These are phyloP conservation scores for Scaptomyza montana DNA, from an alignment of 1,140 invertebrate species.

Conservation along the genomic window DNA sequence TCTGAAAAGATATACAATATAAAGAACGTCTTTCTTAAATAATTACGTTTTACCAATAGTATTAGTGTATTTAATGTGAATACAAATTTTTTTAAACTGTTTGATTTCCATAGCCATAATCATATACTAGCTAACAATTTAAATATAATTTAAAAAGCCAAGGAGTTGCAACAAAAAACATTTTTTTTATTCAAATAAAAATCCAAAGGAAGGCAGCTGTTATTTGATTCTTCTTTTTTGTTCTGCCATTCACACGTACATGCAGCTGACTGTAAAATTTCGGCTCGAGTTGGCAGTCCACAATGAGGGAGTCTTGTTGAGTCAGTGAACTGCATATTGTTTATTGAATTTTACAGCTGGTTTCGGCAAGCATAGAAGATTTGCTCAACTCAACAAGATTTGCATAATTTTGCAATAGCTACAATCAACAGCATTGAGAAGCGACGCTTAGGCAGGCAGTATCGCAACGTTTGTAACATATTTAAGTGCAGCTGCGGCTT, in stretches of 20 bases:
- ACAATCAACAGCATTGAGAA: background rate
- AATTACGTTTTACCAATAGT: too few relatives aligned
- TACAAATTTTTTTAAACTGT: too few relatives aligned
- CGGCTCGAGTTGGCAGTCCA: constrained; percentile 8
- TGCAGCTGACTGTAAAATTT: background rate
- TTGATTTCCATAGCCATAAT: too few relatives aligned
- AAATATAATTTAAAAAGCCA: too few relatives aligned
- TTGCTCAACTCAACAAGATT: background rate
- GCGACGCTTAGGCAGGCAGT: background rate
- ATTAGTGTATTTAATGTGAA: too few relatives aligned
- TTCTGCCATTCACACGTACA: constrained; percentile 8
- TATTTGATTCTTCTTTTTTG: background rate
- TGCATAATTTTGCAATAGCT: constrained; percentile 6
- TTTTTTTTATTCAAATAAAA: too few relatives aligned
- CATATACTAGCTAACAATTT: too few relatives aligned
- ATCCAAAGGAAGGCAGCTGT: too few relatives aligned
- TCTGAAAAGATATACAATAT: too few relatives aligned
- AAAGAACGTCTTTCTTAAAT: too few relatives aligned
- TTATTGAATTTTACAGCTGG: constrained; percentile 5
- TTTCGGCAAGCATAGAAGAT: background rate
- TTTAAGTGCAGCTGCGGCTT: constrained; percentile 38
- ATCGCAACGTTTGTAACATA: background rate
- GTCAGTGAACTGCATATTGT: constrained; percentile 10
- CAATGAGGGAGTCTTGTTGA: background rate
- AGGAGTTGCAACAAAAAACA: too few relatives aligned